Percentiles rank a stretch among this genome's conserved stretches.
Evolutionary conservation across 2,113 vertebrate genomes (phyloP).

Genomic region (Hylia prasina): DNA sequence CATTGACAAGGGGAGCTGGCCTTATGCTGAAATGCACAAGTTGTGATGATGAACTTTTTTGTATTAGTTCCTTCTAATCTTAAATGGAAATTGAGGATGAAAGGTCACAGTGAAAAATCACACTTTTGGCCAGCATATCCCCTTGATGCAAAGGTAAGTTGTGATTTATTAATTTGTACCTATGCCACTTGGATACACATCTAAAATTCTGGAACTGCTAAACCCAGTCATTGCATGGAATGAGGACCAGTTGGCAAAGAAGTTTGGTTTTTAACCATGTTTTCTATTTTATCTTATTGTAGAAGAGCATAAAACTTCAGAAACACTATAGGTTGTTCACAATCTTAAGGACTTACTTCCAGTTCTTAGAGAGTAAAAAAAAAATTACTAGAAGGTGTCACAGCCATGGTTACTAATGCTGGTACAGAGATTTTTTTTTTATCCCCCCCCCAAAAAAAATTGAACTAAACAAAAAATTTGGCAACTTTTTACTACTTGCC

Average conservation of each 20-base stretch:
- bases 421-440: background rate
- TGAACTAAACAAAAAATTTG: background rate
- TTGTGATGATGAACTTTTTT: background rate
- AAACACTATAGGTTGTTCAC: background rate
- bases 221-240: background rate
- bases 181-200: background rate
- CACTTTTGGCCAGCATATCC: background rate
- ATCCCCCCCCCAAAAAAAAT: too few relatives aligned
- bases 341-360: background rate
- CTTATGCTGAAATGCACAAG: background rate
- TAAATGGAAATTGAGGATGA: background rate
- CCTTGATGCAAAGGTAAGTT: background rate
- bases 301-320: background rate
- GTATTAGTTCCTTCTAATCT: background rate
- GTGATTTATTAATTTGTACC: background rate
- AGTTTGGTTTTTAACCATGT: background rate
- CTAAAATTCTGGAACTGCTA: background rate
- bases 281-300: background rate
- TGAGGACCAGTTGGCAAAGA: background rate
- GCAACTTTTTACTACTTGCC: background rate
- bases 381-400: background rate
- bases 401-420: background rate
- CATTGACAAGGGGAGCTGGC: accelerated
- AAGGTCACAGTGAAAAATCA: background rate
- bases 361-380: background rate